Conservation (phyloP, 1,140 invertebrate genomes). For the Alviniconcha marisindica region DNA sequence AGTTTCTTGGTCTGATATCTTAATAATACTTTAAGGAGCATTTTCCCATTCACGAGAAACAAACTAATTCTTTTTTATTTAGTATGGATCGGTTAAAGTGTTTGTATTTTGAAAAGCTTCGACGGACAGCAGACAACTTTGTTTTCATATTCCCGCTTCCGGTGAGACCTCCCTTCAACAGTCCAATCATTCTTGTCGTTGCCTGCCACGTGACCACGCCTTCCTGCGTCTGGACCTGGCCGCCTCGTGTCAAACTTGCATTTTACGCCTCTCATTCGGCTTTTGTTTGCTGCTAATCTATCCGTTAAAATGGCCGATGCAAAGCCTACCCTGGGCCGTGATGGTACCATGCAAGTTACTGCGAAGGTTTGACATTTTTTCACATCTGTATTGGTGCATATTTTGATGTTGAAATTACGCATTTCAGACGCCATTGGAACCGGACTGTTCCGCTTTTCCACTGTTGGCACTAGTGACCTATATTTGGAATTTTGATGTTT, state of each 20-base stretch:
- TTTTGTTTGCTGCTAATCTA: constrained; percentile 49
- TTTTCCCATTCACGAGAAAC: neutral
- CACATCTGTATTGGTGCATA: constrained; percentile 39
- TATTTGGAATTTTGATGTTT: constrained; percentile 1
- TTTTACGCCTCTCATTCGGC: constrained; percentile 53
- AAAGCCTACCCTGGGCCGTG: constrained; percentile 65
- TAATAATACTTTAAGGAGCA: neutral
- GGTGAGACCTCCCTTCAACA: constrained; percentile 52
- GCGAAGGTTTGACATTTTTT: constrained; percentile 69
- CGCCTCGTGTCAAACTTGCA: constrained; percentile 63
- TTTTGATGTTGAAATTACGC: constrained; percentile 35
- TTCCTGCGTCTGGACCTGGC: constrained; percentile 52
- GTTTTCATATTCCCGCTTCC: constrained; percentile 68
- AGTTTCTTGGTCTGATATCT: neutral
- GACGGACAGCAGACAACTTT: constrained; percentile 32
- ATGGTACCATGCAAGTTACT: constrained; percentile 73
- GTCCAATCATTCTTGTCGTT: constrained; percentile 60
- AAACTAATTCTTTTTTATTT: neutral
- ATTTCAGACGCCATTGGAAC: constrained; percentile 26
- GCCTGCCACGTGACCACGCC: constrained; percentile 68
- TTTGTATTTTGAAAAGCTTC: neutral
- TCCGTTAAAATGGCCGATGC: constrained; percentile 63
- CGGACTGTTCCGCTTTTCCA: neutral
- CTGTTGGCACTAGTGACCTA: constrained; percentile 37
- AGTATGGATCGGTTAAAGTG: neutral